Evolutionary conservation across 2,888 invertebrate species (phyloP).

Genomic region (Dicranocentrus wangi): DNA sequence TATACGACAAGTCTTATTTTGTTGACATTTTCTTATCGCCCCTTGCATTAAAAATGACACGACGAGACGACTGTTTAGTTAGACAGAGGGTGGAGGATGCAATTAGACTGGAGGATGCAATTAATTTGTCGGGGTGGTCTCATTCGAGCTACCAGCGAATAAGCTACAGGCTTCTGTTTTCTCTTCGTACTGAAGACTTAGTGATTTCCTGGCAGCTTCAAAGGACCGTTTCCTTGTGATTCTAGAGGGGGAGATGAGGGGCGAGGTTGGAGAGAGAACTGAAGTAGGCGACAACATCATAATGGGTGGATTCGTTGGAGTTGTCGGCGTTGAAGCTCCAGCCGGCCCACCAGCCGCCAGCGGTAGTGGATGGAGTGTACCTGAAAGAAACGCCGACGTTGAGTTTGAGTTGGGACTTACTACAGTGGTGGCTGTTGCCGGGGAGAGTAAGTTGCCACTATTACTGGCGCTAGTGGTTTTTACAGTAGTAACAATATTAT

Average conservation of each 20-base stretch:
- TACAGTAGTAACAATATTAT: constrained; percentile 2
- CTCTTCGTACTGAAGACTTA: constrained; percentile 69
- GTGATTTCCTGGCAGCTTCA: constrained; percentile 64
- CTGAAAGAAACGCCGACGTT: constrained; percentile 22
- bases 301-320: constrained; percentile 24
- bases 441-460: neutral
- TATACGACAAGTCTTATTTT: no score
- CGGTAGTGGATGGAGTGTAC: constrained; percentile 33
- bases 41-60: no score
- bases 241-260: constrained; percentile 23
- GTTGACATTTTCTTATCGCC: no score
- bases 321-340: constrained; percentile 3
- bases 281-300: constrained; percentile 9
- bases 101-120: no score
- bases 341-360: no score
- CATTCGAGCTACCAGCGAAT: constrained; percentile 36
- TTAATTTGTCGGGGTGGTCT: constrained; percentile 52
- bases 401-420: constrained; percentile 1
- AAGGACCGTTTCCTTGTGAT: constrained; percentile 60
- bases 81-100: no score
- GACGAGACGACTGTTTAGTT: no score
- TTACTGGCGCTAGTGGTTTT: neutral
- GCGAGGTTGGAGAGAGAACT: constrained; percentile 41
- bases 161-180: constrained; percentile 11
- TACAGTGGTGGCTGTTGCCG: neutral